A percentile compares a stretch with the other conserved stretches of the same genome.
Evolutionary conservation across 2,888 invertebrate genomes (phyloP).

Genomic region (Sisyra terminalis): DNA sequence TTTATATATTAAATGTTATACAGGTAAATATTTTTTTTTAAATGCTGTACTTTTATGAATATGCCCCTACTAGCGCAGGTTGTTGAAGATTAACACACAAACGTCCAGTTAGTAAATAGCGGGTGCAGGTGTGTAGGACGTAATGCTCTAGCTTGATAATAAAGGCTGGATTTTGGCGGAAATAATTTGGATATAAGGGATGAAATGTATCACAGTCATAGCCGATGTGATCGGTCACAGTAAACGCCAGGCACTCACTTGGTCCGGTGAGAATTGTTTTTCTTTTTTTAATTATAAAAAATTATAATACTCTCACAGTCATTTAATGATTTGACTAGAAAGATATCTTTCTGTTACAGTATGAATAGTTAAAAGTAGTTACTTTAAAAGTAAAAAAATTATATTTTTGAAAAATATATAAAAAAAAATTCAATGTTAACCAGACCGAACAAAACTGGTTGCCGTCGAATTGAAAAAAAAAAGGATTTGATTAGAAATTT

Average conservation of each 20-base stretch:
- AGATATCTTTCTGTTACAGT: constrained; percentile 3
- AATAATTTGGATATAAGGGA: not conserved
- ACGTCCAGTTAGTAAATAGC: constrained; percentile 3
- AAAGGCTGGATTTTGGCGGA: not conserved
- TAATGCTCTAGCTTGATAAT: not conserved
- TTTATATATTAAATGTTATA: too few relatives aligned
- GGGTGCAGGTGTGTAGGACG: too few relatives aligned
- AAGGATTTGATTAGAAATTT: constrained; percentile 26
- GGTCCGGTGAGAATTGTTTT: constrained; percentile 16
- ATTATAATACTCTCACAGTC: not conserved
- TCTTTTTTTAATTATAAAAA: not conserved
- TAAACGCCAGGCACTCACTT: constrained; percentile 25
- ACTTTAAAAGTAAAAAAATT: not conserved
- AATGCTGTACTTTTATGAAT: too few relatives aligned
- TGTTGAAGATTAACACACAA: constrained; percentile 1
- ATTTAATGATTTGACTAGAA: constrained; percentile 8
- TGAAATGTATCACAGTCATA: constrained; percentile 8
- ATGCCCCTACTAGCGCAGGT: not conserved
- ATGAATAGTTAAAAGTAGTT: not conserved
- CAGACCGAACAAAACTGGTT: not conserved
- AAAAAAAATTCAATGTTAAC: not conserved
- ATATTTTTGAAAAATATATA: not conserved
- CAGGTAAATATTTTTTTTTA: too few relatives aligned
- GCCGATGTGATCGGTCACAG: constrained; percentile 6
- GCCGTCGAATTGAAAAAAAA: not conserved